A percentile compares a stretch with the other conserved stretches of the same genome.
Evolutionary conservation across 23 tunicate genomes (phyloP).

Genomic region (Corella eumyota): DNA sequence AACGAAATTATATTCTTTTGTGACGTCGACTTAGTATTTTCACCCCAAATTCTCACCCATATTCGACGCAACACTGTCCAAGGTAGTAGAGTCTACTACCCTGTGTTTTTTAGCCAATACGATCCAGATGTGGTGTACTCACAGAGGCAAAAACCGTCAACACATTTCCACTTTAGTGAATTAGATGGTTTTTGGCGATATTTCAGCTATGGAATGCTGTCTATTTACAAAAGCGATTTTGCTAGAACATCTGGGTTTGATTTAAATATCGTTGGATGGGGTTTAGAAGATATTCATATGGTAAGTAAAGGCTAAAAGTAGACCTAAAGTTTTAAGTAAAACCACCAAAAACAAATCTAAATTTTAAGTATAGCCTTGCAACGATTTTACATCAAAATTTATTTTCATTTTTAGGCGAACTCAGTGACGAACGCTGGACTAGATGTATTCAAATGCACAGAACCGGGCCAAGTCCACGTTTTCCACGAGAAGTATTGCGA

Average conservation of each 20-base stretch:
- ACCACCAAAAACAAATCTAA: no score
- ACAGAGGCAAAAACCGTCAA: constrained; percentile 11
- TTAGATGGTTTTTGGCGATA: constrained; percentile 82
- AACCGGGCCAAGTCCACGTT: constrained; percentile 59
- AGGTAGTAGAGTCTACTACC: constrained; percentile 65
- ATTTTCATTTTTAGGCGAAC: constrained; percentile 14
- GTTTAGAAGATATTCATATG: constrained; percentile 77
- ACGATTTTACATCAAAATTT: no score
- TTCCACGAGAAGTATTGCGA: constrained; percentile 71
- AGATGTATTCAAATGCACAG: constrained; percentile 33
- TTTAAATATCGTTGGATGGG: constrained; percentile 63
- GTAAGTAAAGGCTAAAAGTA: no score
- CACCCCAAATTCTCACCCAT: constrained; percentile 37
- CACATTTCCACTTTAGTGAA: constrained; percentile 45
- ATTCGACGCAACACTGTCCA: constrained; percentile 69
- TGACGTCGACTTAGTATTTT: constrained; percentile 81
- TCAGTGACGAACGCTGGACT: constrained; percentile 22
- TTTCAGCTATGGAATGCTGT: constrained; percentile 87
- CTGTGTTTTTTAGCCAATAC: constrained; percentile 88
- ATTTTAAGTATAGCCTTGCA: no score
- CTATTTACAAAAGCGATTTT: constrained; percentile 83
- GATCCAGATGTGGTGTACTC: constrained; percentile 63
- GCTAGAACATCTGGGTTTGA: constrained; percentile 65
- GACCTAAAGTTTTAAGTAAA: no score
- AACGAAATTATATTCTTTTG: constrained; percentile 80